These are phyloP conservation scores for Geococcyx californianus DNA, from an alignment of 2,113 vertebrate genomes.

Conservation along the genomic window DNA sequence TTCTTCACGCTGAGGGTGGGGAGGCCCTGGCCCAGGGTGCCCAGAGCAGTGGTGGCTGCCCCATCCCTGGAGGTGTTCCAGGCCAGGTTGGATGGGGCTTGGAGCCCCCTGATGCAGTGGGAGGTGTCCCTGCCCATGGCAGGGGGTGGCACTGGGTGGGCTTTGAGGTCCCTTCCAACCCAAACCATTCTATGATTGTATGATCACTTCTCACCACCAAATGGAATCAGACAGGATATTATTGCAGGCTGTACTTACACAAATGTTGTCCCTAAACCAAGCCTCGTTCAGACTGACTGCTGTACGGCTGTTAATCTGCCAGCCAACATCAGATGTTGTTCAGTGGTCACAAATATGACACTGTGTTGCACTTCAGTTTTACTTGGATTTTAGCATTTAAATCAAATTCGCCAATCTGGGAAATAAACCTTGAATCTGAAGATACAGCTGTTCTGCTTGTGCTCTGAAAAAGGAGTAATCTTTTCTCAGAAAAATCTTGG, in stretches of 20 bases:
- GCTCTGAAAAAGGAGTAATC: not conserved
- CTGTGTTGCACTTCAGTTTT: not conserved
- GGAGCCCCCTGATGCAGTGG: too few relatives aligned
- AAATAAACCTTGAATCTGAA: not conserved
- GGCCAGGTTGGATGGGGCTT: too few relatives aligned
- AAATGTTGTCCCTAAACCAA: not conserved
- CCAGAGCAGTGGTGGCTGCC: too few relatives aligned
- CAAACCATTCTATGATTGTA: too few relatives aligned
- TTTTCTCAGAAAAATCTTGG: not conserved
- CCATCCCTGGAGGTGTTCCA: too few relatives aligned
- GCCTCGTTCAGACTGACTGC: too few relatives aligned
- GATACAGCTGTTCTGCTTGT: fast-evolving
- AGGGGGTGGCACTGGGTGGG: too few relatives aligned
- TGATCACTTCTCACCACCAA: not conserved
- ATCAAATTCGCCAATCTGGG: not conserved
- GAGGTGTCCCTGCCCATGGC: too few relatives aligned
- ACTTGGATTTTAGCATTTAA: not conserved
- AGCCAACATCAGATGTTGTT: fast-evolving
- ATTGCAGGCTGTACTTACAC: not conserved
- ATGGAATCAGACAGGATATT: not conserved
- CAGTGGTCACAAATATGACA: not conserved
- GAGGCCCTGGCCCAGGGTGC: too few relatives aligned
- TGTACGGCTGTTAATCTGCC: not conserved
- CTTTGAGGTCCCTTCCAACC: too few relatives aligned
- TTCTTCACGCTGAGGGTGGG: too few relatives aligned